These are phyloP conservation scores for Mobula birostris DNA, from an alignment of 2,113 vertebrate species.

Conservation along the genomic window DNA sequence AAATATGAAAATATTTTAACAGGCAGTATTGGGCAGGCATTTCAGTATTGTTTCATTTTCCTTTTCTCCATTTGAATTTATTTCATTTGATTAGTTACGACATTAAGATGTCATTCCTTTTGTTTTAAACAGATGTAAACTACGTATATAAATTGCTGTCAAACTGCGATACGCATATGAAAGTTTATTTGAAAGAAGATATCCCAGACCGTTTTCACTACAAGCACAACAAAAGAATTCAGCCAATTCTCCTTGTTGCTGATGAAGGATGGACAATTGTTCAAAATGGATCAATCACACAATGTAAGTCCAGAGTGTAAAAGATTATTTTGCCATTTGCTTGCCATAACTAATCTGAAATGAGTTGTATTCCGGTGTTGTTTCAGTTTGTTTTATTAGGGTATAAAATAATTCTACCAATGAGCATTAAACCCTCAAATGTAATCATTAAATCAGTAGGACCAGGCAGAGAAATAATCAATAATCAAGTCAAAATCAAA, in stretches of 20 bases:
- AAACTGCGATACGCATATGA: constrained; percentile 67
- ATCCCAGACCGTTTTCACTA: constrained; percentile 84
- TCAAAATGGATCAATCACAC: constrained; percentile 53
- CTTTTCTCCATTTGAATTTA: not conserved
- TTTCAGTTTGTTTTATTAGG: not conserved
- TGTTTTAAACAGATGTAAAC: constrained; percentile 52
- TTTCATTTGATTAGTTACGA: not conserved
- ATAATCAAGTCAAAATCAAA: too few species aligned
- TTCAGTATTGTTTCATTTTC: not conserved
- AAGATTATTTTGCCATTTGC: not conserved
- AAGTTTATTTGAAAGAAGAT: constrained; percentile 70
- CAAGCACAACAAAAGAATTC: constrained; percentile 66
- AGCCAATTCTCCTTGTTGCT: constrained; percentile 81
- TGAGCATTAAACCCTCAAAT: not conserved
- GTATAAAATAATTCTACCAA: not conserved
- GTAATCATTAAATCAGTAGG: not conserved
- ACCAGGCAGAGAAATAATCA: not conserved
- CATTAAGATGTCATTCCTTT: not conserved
- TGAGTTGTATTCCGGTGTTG: not conserved
- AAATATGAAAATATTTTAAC: not conserved
- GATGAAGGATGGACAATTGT: constrained; percentile 94
- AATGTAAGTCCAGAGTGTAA: constrained; percentile 55
- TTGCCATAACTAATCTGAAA: not conserved
- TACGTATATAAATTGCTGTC: constrained; percentile 61
- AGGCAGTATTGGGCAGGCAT: not conserved